Conservation (phyloP, 2,113 vertebrate genomes). For the Neogale vison region DNA sequence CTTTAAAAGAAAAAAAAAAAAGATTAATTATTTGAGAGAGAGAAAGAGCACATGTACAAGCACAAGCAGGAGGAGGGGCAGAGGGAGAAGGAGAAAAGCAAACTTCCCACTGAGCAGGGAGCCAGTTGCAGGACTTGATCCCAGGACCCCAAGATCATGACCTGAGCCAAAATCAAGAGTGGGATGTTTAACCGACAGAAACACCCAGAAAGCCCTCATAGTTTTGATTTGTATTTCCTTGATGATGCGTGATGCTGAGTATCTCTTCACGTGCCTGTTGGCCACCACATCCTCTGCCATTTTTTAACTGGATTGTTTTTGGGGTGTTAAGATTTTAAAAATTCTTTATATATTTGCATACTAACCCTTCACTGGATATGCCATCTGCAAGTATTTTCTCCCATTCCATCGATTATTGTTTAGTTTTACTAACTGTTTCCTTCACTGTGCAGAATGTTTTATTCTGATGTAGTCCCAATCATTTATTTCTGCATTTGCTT, state of each 20-base stretch:
- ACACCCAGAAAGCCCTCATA: not conserved
- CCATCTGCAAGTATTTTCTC: not conserved
- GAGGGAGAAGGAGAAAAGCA: not conserved
- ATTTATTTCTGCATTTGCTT: not conserved
- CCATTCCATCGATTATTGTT: not conserved
- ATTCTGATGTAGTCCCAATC: not conserved
- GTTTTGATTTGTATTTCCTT: not conserved
- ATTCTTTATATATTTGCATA: not conserved
- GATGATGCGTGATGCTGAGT: not conserved
- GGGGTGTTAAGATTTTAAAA: not conserved
- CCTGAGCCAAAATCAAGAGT: not conserved
- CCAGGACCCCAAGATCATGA: not conserved
- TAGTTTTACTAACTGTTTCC: not conserved
- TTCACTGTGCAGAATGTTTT: not conserved
- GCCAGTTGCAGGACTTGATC: not conserved
- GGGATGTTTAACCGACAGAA: not conserved
- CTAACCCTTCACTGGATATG: not conserved
- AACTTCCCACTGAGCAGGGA: not conserved
- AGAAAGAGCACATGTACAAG: rapidly evolving
- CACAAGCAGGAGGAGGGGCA: not conserved
- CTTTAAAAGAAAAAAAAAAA: not conserved
- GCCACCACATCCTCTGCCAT: not conserved
- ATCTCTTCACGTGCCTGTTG: not conserved
- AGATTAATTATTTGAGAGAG: not conserved
- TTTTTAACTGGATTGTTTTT: not conserved